A percentile compares a stretch with the other conserved stretches of the same genome.
Conservation (phyloP, 2,888 invertebrate genomes). For the Himalopsyche tibetana region DNA sequence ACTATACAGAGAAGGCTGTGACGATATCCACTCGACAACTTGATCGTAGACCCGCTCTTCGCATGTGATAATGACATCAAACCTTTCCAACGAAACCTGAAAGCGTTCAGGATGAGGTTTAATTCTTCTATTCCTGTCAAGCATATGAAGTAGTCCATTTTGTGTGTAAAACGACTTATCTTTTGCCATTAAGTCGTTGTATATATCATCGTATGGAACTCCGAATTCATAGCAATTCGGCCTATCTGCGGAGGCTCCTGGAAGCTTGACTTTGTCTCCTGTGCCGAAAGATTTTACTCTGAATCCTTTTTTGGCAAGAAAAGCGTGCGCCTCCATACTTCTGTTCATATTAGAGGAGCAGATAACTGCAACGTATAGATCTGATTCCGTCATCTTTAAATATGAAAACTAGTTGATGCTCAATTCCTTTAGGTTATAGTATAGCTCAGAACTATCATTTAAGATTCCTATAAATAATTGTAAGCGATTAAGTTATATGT, state of each 20-base stretch:
- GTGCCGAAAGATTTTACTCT: slow-evolving; percentile 96
- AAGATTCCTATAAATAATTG: background rate
- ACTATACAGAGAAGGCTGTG: slow-evolving; percentile 85
- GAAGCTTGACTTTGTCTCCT: slow-evolving; percentile 96
- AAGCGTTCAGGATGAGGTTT: slow-evolving; percentile 96
- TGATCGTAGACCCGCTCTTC: slow-evolving; percentile 99
- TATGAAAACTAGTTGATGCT: background rate
- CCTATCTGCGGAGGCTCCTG: slow-evolving; percentile 93
- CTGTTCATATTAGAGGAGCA: slow-evolving; percentile 99
- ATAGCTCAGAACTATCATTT: background rate
- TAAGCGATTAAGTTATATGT: background rate
- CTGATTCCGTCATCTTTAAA: slow-evolving; percentile 65
- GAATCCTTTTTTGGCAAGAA: slow-evolving; percentile 97
- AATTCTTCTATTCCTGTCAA: slow-evolving; percentile 97
- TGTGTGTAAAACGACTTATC: slow-evolving; percentile 97
- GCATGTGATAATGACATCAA: slow-evolving; percentile 97
- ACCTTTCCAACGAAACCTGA: slow-evolving; percentile 91
- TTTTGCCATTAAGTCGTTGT: slow-evolving; percentile 92
- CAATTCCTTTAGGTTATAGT: slow-evolving; percentile 8
- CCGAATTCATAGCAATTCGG: slow-evolving; percentile 99
- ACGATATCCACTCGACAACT: slow-evolving; percentile 95
- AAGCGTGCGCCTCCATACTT: slow-evolving; percentile 99
- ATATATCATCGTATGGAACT: slow-evolving; percentile 96
- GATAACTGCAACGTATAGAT: slow-evolving; percentile 92
- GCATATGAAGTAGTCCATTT: slow-evolving; percentile 98